These are phyloP conservation scores for Notospermus geniculatus DNA, from an alignment of 1,140 invertebrate species.

Conservation along the genomic window DNA sequence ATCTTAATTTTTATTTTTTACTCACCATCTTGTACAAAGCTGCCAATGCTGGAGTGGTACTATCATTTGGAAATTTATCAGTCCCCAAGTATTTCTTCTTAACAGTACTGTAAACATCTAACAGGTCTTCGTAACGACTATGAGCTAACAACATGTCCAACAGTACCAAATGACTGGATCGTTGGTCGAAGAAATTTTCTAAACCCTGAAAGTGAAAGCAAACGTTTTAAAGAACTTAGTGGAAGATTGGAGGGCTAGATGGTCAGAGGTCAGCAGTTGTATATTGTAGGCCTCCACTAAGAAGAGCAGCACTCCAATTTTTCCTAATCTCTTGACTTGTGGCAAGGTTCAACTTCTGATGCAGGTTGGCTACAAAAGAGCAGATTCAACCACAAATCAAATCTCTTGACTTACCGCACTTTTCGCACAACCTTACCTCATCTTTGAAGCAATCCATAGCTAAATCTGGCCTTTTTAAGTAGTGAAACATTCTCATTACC, in stretches of 20 bases:
- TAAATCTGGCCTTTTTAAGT: conserved; percentile 67
- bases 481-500: conserved; percentile 74
- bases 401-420: background rate
- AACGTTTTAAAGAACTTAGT: too few species aligned
- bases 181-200: conserved; percentile 69
- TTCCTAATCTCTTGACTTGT: too few species aligned
- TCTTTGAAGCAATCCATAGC: conserved; percentile 61
- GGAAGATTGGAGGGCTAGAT: too few species aligned
- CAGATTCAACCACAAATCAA: too few species aligned
- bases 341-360: too few species aligned
- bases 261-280: too few species aligned
- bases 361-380: too few species aligned
- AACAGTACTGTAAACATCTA: conserved; percentile 65
- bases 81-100: conserved; percentile 60
- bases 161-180: conserved; percentile 67
- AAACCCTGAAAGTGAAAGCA: conserved; percentile 44
- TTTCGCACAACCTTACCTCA: conserved; percentile 16
- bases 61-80: conserved; percentile 67
- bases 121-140: conserved; percentile 67
- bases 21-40: conserved; percentile 75
- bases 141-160: conserved; percentile 72
- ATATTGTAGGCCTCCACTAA: too few species aligned
- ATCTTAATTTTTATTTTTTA: too few species aligned
- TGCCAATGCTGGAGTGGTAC: conserved; percentile 65
- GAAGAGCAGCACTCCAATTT: too few species aligned